Base-by-base conservation (phyloP, 2,797 vertebrate species). In the Cynodonichthys magdalenae region DNA sequence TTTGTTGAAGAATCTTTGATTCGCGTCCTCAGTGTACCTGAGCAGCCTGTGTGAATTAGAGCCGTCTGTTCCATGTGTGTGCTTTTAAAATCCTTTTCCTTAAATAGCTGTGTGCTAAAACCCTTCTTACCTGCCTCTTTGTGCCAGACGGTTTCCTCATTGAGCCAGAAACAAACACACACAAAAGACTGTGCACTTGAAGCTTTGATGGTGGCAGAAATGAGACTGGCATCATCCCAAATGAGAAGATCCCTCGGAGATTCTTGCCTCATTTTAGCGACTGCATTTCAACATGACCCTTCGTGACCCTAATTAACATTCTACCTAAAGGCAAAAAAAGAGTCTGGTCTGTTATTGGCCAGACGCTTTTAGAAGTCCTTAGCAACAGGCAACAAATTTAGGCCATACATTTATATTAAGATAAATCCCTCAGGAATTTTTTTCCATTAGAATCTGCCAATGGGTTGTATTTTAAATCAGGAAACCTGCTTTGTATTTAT, bases 271-370 rank as follows among this genome's bases (percentile, higher is more conserved):
- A 79, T 89, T 89, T 88, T 71, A 72, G 81, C 4, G 39, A 82
- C 73, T 66, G 74, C 82, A 72, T 84, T 88, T 82, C 66, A 81
- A 68, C 60, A n/a, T 82, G 76, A 87, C 85, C 85, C 71, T 36
- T 19, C 1, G 0, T 86, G 85, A 86, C 87, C 88, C 80, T 87
- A 74, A 88, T 93, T 91, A 90, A 87, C 83, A 83, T 87, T 77
- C 53, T 55, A 83, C 88, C 88, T 81, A 75, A 79, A 75, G 87
- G 80, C 71, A 59, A 69, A 51, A 64, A 45, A 52, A 36, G 41
- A 71, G 57, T 55, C 36, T 59, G 74, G 19, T 41, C 53, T 74
- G 63, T 86, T 89, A 92, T 89, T 90, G 79, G 79, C 75, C 69
- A 71, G 70, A 66, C 71, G 28, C 54, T 55, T 57, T 77, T 82